Conservation (phyloP, 2,113 vertebrate species). For the Myrmecobius fasciatus region DNA sequence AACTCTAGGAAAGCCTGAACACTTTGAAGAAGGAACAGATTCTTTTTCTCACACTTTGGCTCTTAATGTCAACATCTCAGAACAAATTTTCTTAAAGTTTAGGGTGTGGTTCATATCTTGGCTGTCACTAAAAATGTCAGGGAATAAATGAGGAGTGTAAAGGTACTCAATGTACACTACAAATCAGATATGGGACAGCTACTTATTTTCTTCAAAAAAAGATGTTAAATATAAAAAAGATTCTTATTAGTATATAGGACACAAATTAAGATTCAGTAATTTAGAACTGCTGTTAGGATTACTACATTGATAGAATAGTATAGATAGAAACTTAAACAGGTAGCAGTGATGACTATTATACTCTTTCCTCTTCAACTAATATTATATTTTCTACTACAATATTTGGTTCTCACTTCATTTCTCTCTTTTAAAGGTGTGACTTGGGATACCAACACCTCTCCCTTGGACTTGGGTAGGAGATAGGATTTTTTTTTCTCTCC, state of each 20-base stretch:
- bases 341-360: neutral
- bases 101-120: neutral
- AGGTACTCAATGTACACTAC: neutral
- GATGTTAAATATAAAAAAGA: neutral
- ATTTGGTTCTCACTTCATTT: neutral
- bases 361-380: neutral
- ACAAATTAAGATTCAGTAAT: neutral
- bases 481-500: neutral
- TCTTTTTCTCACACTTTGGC: neutral
- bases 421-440: neutral
- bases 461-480: neutral
- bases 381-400: neutral
- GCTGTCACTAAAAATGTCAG: neutral
- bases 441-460: neutral
- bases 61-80: neutral
- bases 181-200: neutral
- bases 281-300: neutral
- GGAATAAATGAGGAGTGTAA: neutral
- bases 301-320: neutral
- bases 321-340: neutral
- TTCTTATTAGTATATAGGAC: neutral
- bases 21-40: neutral
- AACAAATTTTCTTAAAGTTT: neutral
- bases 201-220: neutral
- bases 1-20: neutral